Conservation (phyloP, 2,888 invertebrate genomes). For the Acrobasis repandana region DNA sequence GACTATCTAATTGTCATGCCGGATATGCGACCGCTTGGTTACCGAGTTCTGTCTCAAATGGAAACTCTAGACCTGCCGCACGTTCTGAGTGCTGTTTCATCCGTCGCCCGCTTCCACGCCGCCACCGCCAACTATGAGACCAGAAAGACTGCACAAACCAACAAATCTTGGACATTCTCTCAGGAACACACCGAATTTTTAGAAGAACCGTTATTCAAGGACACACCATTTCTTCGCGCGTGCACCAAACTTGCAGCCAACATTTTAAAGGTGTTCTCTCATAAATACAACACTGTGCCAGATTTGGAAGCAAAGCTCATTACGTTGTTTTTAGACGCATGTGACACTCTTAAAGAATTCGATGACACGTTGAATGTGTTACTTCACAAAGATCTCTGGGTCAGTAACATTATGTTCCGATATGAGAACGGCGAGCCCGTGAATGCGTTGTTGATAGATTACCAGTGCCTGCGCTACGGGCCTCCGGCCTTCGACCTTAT, state of each 20-base stretch:
- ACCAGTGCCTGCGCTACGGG: conserved; percentile 61
- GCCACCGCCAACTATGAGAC: conserved; percentile 58
- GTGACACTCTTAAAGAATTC: conserved; percentile 48
- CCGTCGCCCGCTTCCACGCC: conserved; percentile 67
- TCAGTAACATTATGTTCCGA: conserved; percentile 67
- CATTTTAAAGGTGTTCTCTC: conserved; percentile 53
- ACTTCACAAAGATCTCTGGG: conserved; percentile 69
- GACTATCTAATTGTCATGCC: conserved; percentile 64
- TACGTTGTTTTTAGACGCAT: conserved; percentile 47
- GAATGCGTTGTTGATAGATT: conserved; percentile 62
- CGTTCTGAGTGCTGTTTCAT: conserved; percentile 39
- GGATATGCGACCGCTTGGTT: conserved; percentile 58
- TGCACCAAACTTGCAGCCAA: conserved; percentile 56
- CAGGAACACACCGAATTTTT: conserved; percentile 46
- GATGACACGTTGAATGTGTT: conserved; percentile 57
- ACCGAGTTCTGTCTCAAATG: conserved; percentile 39
- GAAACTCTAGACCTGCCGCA: conserved; percentile 54
- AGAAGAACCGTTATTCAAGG: conserved; percentile 50
- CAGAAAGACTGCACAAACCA: conserved; percentile 33
- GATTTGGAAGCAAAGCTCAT: conserved; percentile 46
- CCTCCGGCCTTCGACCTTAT: conserved; percentile 69
- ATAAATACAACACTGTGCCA: conserved; percentile 39
- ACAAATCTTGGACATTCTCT: conserved; percentile 42
- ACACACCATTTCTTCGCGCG: conserved; percentile 55
- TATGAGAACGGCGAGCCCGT: conserved; percentile 49